Evolutionary conservation across 1,140 invertebrate species (phyloP).

Genomic region (Drosophila varians): DNA sequence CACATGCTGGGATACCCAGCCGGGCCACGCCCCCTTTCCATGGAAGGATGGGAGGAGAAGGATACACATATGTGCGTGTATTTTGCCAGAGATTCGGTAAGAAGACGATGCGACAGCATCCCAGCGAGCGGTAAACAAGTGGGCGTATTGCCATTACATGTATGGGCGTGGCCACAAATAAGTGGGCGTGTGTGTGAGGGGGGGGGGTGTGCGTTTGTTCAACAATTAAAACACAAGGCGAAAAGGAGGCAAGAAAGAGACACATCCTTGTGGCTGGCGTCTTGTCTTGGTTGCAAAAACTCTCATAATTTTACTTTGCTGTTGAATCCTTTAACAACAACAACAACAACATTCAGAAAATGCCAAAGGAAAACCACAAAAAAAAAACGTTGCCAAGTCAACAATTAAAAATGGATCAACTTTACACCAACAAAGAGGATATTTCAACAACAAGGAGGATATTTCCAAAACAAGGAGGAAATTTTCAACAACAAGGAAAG

Average conservation of each 20-base stretch:
- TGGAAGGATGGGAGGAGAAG: neutral
- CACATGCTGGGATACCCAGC: conserved; percentile 33
- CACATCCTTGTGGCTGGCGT: conserved; percentile 11
- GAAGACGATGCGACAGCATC: conserved; percentile 17
- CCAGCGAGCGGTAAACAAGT: conserved; percentile 59
- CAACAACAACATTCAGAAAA: neutral
- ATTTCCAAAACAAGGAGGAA: too few species aligned
- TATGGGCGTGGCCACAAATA: conserved; percentile 29
- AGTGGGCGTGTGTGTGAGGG: neutral
- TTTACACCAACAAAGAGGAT: neutral
- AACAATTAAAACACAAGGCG: conserved; percentile 47
- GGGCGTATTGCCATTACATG: conserved; percentile 35
- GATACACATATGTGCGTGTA: too few species aligned
- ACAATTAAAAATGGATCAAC: neutral
- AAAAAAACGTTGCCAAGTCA: neutral
- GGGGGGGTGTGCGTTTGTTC: neutral
- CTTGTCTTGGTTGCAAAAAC: conserved; percentile 3
- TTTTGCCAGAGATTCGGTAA: neutral
- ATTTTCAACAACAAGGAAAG: neutral
- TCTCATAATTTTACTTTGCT: conserved; percentile 29
- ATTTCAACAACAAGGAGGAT: neutral
- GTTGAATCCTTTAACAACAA: conserved; percentile 6
- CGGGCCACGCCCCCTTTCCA: conserved; percentile 5
- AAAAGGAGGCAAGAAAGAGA: conserved; percentile 3
- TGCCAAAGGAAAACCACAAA: neutral